Evolutionary conservation across 2,113 vertebrate genomes (phyloP).

Genomic region (Athene noctua): DNA sequence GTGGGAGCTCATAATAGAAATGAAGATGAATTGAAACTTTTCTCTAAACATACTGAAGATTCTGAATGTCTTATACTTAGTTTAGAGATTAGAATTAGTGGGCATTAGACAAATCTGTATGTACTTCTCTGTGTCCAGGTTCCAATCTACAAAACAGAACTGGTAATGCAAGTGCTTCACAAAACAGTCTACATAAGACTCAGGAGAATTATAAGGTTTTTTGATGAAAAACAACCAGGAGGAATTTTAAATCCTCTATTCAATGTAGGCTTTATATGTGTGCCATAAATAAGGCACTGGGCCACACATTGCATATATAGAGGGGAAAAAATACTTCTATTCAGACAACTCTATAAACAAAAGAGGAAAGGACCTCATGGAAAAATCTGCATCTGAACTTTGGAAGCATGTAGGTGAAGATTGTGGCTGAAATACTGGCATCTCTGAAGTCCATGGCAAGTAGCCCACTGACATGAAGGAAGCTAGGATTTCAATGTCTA

Average conservation of each 20-base stretch:
- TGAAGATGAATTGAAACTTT: neutral
- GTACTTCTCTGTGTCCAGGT: neutral
- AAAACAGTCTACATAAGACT: neutral
- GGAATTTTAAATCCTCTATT: neutral
- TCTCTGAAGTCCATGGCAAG: neutral
- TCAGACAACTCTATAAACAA: neutral
- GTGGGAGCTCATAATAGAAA: neutral
- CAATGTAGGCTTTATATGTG: neutral
- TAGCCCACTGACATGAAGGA: neutral
- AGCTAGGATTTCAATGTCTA: neutral
- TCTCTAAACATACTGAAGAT: neutral
- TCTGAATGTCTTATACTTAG: neutral
- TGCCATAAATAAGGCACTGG: neutral
- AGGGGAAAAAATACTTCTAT: neutral
- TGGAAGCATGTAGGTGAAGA: neutral
- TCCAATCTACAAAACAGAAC: neutral
- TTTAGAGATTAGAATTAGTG: neutral
- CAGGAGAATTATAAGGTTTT: neutral
- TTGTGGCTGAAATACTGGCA: neutral
- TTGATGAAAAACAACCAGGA: neutral
- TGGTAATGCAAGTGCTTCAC: neutral
- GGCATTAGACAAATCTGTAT: neutral
- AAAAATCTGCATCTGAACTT: neutral
- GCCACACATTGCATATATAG: accelerated
- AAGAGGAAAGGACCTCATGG: neutral